These are phyloP conservation scores for Hypomecis atomaria DNA, from an alignment of 2,888 invertebrate species.

Conservation along the genomic window DNA sequence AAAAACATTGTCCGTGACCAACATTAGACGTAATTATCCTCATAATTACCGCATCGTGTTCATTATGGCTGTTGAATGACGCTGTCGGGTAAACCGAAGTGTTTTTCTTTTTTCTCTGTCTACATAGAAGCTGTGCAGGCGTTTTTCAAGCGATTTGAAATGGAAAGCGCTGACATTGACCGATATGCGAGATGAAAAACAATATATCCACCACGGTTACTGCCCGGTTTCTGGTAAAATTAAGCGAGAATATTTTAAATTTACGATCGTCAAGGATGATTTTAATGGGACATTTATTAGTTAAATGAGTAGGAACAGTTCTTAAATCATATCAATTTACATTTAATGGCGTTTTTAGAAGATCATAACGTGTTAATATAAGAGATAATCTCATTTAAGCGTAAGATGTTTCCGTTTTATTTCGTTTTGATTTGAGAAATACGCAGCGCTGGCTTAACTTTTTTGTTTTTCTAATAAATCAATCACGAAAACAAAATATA, in stretches of 20 bases:
- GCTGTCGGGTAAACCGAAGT: conserved; percentile 40
- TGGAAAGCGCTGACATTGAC: conserved; percentile 78
- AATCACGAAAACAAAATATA: conserved; percentile 3
- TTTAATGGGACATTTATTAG: conserved; percentile 43
- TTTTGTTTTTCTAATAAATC: not conserved
- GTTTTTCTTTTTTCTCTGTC: conserved; percentile 41
- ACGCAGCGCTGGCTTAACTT: not conserved
- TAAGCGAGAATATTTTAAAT: conserved; percentile 37
- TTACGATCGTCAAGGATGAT: conserved; percentile 40
- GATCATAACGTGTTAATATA: conserved; percentile 16
- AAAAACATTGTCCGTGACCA: conserved; percentile 43
- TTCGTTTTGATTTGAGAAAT: not conserved
- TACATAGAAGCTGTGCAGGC: conserved; percentile 38
- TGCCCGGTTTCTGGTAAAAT: conserved; percentile 32
- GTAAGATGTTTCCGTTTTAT: conserved; percentile 1
- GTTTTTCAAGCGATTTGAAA: conserved; percentile 59
- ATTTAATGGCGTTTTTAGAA: conserved; percentile 30
- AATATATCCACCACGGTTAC: conserved; percentile 52
- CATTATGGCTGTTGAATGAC: conserved; percentile 51
- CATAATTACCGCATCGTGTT: conserved; percentile 45
- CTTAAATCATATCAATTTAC: conserved; percentile 42
- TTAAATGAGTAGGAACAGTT: conserved; percentile 41
- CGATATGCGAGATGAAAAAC: conserved; percentile 73
- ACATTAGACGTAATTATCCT: conserved; percentile 44
- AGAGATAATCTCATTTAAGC: conserved; percentile 15